Conservation (phyloP, 2,113 vertebrate genomes). For the Platysteira castanea region DNA sequence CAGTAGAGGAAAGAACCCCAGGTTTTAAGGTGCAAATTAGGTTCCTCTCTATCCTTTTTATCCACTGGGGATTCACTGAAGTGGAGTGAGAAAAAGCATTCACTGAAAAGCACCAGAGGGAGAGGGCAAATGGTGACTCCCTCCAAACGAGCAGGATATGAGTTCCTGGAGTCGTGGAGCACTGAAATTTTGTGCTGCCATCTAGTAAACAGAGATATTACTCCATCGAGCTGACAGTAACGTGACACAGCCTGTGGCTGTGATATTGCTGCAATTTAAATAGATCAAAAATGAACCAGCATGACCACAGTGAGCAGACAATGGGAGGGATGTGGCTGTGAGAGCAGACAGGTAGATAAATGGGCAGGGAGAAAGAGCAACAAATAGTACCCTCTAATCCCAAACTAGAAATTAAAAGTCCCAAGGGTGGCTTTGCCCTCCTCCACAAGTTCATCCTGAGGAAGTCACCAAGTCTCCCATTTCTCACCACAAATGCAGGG, state of each 20-base stretch:
- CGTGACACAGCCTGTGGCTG: not conserved
- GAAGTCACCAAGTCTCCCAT: not conserved
- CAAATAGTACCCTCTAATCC: not conserved
- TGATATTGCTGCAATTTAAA: not conserved
- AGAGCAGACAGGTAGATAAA: not conserved
- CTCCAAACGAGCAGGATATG: not conserved
- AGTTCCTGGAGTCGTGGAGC: not conserved
- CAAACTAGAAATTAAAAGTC: not conserved
- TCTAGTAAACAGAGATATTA: not conserved
- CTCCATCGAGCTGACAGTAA: not conserved
- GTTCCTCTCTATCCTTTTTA: not conserved
- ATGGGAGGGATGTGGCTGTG: not conserved
- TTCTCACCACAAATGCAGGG: not conserved
- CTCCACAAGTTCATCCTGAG: not conserved
- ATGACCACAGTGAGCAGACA: rapidly evolving
- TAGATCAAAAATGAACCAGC: not conserved
- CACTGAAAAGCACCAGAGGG: not conserved
- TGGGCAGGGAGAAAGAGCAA: not conserved
- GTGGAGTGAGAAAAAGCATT: not conserved
- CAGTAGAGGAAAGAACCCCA: not conserved
- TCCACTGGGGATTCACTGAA: not conserved
- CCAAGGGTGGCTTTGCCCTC: not conserved
- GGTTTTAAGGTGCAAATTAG: not conserved
- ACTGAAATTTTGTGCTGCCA: not conserved
- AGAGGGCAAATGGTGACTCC: not conserved